A percentile compares a stretch with the other conserved stretches of the same genome.
These are phyloP conservation scores for Lymantria monacha DNA, from an alignment of 2,888 invertebrate species.

Conservation along the genomic window DNA sequence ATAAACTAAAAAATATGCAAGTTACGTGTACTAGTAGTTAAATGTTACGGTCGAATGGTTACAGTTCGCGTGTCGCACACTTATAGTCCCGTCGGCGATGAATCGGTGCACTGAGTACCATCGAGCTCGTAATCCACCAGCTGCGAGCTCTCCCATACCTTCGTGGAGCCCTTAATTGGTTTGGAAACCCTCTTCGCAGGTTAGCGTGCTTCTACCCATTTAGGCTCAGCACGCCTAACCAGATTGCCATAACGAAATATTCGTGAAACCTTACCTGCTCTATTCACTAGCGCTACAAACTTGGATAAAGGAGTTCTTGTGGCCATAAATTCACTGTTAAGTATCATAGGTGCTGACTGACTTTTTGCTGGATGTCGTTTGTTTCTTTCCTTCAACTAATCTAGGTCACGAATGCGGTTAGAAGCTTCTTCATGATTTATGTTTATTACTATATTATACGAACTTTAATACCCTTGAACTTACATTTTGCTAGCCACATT, in stretches of 20 bases:
- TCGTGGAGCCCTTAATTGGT: constrained; percentile 80
- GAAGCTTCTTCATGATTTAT: constrained; percentile 36
- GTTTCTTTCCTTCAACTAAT: constrained; percentile 43
- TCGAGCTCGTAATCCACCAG: constrained; percentile 76
- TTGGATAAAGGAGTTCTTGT: constrained; percentile 49
- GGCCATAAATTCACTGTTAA: constrained; percentile 57
- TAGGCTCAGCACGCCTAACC: constrained; percentile 74
- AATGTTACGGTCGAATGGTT: constrained; percentile 43
- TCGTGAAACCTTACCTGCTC: constrained; percentile 66
- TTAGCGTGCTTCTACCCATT: constrained; percentile 72
- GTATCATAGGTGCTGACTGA: constrained; percentile 60
- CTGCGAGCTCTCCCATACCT: constrained; percentile 74
- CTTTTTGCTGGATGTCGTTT: constrained; percentile 46
- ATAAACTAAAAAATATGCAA: background rate
- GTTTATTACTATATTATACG: constrained; percentile 22
- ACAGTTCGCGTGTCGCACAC: constrained; percentile 64
- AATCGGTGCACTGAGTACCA: constrained; percentile 73
- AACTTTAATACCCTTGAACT: constrained; percentile 41
- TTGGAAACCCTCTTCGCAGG: constrained; percentile 77
- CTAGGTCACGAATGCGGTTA: constrained; percentile 46
- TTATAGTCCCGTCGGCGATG: constrained; percentile 54
- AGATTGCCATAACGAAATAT: constrained; percentile 77
- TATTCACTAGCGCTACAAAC: constrained; percentile 47
- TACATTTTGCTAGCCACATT: constrained; percentile 38
- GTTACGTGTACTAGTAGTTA: constrained; percentile 11